These are phyloP conservation scores for Prinia subflava DNA, from an alignment of 2,113 vertebrate species.

Conservation along the genomic window DNA sequence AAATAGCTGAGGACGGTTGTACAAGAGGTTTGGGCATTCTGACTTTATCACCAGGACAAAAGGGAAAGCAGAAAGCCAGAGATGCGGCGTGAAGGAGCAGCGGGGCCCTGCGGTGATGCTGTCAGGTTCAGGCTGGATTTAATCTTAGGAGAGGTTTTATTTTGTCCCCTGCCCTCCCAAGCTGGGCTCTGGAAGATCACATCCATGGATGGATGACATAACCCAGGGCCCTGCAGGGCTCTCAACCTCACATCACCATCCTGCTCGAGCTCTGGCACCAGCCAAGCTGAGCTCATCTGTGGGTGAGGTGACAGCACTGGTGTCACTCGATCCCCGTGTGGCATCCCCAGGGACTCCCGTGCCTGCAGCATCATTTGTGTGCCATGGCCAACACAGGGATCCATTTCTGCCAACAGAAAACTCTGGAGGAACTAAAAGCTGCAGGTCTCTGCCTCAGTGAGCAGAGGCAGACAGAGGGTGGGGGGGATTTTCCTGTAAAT, in stretches of 20 bases:
- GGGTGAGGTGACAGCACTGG: rapidly evolving
- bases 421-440: not conserved
- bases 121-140: not conserved
- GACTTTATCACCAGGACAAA: not conserved
- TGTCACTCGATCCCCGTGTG: rapidly evolving
- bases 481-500: slow-evolving; percentile 5
- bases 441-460: not conserved
- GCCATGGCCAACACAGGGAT: not conserved
- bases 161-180: not conserved
- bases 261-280: rapidly evolving
- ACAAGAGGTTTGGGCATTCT: not conserved
- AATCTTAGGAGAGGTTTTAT: not conserved
- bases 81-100: rapidly evolving
- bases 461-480: not conserved
- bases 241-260: rapidly evolving
- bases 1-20: not conserved
- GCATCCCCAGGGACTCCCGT: not conserved
- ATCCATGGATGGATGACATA: not conserved
- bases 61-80: not conserved
- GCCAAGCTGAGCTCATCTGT: rapidly evolving
- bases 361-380: rapidly evolving
- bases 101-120: rapidly evolving
- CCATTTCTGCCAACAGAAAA: not conserved
- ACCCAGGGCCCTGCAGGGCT: not conserved
- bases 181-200: not conserved